Base-by-base conservation (phyloP, 2,797 vertebrate genomes). In the Esox masquinongy region DNA sequence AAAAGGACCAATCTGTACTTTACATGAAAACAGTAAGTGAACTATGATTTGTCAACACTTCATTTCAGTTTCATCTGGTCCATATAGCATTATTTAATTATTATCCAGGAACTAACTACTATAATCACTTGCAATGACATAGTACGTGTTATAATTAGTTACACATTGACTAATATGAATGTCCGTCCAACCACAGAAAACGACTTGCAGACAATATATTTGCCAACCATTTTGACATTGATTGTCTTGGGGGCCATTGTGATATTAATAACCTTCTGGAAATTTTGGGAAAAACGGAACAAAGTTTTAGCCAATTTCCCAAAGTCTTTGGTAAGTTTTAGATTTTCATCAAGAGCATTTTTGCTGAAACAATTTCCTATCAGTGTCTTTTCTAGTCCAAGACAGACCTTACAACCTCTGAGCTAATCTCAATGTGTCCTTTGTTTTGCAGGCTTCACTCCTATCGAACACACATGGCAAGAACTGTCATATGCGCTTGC, bases 261-360 rank as follows among this genome's bases (percentile, higher is more conserved):
- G 1, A 11, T 5, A 0, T 0, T 69, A 0, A 0, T 0, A 0
- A 31, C 90, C 79, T 78, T 11, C 4, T 14, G n/a, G 1, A 5
- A 0, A 0, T 39, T 39, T 39, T 39, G 36, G 36, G 71, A 5
- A 11, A 80, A 26, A 1, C 87, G 74, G 79, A 74, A 17, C 0
- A 7, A 26, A 14, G 8, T 4, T 0, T 1, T 0, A 0, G 0
- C 8, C 0, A 0, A 0, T 3, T n/a, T 14, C 0, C 81, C 77
- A 0, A 0, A 0, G 0, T 0, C 0, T 39, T 50, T 83, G 89
- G 91, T 93, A 83, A 91, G 78, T 14, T 6, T 68, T 47, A 0
- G 43, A 47, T 47, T 47, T 47, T 11, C 43, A 14, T 4, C 3
- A 4, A 11, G 43, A 47, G 0, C 19, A 16, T 15, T 49, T n/a